Conservation (phyloP, 2,797 vertebrate genomes). For the Sternotherus odoratus region DNA sequence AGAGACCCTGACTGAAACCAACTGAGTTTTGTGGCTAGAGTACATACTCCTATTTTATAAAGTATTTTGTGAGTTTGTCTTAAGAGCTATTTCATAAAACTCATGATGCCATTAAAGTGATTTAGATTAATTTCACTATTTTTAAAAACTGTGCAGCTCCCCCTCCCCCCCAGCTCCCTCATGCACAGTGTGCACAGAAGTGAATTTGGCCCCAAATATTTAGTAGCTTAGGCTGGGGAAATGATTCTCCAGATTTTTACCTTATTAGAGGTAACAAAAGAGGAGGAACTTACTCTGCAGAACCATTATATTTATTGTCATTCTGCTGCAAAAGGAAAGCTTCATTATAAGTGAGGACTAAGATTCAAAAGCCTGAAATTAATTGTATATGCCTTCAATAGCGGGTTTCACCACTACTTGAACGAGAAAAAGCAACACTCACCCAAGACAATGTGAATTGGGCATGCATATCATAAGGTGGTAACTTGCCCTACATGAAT, state of each 20-base stretch:
- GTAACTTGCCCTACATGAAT: neutral
- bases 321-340: conserved; percentile 16
- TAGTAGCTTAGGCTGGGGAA: conserved; percentile 30
- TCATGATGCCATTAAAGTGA: neutral
- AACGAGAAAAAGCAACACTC: conserved; percentile 25
- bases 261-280: conserved; percentile 25
- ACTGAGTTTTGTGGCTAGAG: neutral
- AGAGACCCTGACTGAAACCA: conserved; percentile 40
- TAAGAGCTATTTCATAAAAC: neutral
- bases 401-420: neutral
- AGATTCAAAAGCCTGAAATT: neutral
- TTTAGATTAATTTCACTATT: conserved; percentile 4
- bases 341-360: conserved; percentile 1
- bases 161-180: neutral
- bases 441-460: neutral
- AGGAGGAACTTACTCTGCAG: neutral
- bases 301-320: neutral
- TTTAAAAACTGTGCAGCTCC: neutral
- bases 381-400: conserved; percentile 6
- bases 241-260: neutral
- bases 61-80: neutral
- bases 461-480: neutral
- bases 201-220: neutral
- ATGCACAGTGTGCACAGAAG: neutral
- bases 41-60: neutral